Evolutionary conservation across 2,113 vertebrate genomes (phyloP).

Genomic region (Urocitellus parryii): DNA sequence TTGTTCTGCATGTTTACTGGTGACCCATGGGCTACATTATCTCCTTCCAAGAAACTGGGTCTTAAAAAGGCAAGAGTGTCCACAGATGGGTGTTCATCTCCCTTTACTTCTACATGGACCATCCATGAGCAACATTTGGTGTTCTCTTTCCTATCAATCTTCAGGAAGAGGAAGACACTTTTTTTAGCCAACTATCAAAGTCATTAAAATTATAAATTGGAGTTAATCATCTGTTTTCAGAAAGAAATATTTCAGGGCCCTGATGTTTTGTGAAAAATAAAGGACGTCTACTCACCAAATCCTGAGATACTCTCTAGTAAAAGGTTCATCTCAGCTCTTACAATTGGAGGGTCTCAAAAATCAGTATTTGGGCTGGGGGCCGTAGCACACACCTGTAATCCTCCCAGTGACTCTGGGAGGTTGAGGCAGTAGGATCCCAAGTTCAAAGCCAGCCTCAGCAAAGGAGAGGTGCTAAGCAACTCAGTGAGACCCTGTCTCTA

Average conservation of each 20-base stretch:
- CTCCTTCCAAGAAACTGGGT: not conserved
- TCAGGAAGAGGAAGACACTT: not conserved
- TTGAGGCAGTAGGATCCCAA: too few relatives aligned
- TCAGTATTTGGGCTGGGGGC: too few relatives aligned
- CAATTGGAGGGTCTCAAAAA: not conserved
- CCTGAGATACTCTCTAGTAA: not conserved
- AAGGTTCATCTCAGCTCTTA: constrained; percentile 23
- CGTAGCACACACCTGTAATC: too few relatives aligned
- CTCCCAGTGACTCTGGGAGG: too few relatives aligned
- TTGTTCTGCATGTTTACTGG: not conserved
- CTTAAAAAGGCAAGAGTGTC: not conserved
- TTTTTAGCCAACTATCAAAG: not conserved
- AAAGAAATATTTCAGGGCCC: not conserved
- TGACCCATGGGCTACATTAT: not conserved
- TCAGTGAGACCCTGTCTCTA: too few relatives aligned
- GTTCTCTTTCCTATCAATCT: not conserved
- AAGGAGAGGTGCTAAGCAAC: too few relatives aligned
- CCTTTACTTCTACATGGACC: not conserved
- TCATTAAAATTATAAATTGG: constrained; percentile 9
- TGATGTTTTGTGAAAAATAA: not conserved
- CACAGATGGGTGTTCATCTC: not conserved
- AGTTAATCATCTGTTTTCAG: constrained; percentile 40
- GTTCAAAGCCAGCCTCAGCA: too few relatives aligned
- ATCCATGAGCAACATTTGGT: not conserved
- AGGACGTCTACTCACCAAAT: not conserved